phyloP scores from a whole-genome alignment of 2,888 invertebrate species.

The Drosophila barbarae region DNA sequence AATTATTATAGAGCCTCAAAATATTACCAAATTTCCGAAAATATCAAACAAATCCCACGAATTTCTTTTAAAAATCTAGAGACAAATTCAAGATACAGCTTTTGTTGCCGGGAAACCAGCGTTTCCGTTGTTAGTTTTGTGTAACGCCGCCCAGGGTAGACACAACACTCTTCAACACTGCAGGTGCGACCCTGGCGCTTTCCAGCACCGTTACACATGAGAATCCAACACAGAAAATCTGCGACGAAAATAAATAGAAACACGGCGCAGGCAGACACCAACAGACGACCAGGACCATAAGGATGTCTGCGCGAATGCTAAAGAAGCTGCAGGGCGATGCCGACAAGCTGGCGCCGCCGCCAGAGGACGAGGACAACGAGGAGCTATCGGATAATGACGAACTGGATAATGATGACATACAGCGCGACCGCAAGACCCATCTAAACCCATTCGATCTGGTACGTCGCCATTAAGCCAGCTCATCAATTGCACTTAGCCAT shows the following conservation, averaged over 20 bases:
- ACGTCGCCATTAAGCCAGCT: constrained; percentile 68
- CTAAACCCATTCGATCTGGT: constrained; percentile 87
- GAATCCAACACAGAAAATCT: constrained; percentile 20
- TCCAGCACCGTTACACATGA: constrained; percentile 11
- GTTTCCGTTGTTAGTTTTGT: not conserved
- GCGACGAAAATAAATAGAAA: constrained; percentile 27
- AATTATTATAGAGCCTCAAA: not conserved
- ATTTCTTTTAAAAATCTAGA: not conserved
- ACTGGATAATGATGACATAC: constrained; percentile 79
- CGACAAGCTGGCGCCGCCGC: constrained; percentile 79
- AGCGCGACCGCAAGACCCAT: constrained; percentile 82
- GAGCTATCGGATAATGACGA: constrained; percentile 81
- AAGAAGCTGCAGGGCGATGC: constrained; percentile 83
- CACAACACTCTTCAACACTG: not conserved
- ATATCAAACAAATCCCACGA: not conserved
- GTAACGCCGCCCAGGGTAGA: not conserved
- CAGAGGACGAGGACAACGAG: constrained; percentile 77
- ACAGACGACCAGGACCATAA: not conserved
- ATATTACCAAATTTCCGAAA: not conserved
- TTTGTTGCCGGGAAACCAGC: constrained; percentile 3
- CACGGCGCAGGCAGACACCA: not conserved
- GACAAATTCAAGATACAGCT: not conserved
- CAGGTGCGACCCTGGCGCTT: not conserved
- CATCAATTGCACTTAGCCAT: constrained; percentile 11
- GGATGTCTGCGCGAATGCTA: constrained; percentile 85